phyloP scores from a whole-genome alignment of 2,113 vertebrate species.

The Gasterosteus nipponicus region DNA sequence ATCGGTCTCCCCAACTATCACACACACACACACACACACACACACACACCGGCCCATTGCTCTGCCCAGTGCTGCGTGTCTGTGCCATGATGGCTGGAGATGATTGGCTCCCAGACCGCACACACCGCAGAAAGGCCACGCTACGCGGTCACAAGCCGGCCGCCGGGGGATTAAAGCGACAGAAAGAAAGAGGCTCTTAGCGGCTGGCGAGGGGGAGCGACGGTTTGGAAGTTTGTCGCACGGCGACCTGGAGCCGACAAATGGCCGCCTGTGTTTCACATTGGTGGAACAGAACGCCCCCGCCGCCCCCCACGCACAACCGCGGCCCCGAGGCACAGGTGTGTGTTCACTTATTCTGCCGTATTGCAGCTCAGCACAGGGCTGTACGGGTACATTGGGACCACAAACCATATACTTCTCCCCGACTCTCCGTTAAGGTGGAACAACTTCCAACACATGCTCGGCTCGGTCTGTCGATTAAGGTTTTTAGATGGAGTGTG shows the following conservation, averaged over 20 bases:
- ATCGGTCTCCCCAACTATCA: conserved; percentile 1
- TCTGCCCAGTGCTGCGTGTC: conserved; percentile 79
- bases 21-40: conserved; percentile 9
- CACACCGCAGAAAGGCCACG: conserved; percentile 68
- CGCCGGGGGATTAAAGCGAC: conserved; percentile 76
- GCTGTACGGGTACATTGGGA: neutral
- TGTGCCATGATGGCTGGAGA: conserved; percentile 80
- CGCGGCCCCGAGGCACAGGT: conserved; percentile 26
- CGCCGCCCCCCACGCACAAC: neutral
- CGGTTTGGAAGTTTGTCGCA: conserved; percentile 53
- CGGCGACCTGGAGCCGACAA: conserved; percentile 50
- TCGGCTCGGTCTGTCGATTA: neutral
- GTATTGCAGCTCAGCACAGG: conserved; percentile 25
- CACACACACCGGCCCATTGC: conserved; percentile 70
- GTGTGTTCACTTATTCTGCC: conserved; percentile 31
- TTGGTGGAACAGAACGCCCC: conserved; percentile 21
- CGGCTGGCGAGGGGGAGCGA: conserved; percentile 38
- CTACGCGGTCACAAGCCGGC: conserved; percentile 74
- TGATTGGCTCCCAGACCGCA: conserved; percentile 76
- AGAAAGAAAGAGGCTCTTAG: conserved; percentile 62
- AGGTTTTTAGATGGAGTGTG: neutral
- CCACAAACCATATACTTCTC: neutral
- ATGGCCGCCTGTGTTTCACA: conserved; percentile 48
- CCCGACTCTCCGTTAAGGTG: conserved; percentile 10
- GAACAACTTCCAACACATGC: neutral